These are phyloP conservation scores for Rhabditoides inermis DNA, from an alignment of 2,888 invertebrate species.

Conservation along the genomic window DNA sequence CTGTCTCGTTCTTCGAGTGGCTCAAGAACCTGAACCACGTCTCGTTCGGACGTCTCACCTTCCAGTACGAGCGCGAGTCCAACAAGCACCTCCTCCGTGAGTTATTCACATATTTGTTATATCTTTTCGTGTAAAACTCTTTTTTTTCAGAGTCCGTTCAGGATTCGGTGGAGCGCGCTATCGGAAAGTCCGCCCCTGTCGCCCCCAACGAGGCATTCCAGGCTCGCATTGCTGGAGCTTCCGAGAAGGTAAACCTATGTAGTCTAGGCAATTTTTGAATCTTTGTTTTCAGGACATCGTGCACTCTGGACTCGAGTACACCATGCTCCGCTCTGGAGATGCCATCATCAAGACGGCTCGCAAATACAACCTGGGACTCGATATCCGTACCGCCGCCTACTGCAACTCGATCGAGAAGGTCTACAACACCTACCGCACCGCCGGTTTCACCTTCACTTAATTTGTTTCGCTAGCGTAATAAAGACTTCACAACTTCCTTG, in stretches of 20 bases:
- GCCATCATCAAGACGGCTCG: conserved; percentile 55
- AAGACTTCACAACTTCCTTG: no score
- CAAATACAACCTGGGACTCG: conserved; percentile 83
- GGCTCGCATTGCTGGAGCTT: conserved; percentile 74
- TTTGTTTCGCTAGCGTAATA: conserved; percentile 4
- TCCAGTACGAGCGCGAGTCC: conserved; percentile 87
- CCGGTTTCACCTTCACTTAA: conserved; percentile 78
- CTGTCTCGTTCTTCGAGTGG: conserved; percentile 97
- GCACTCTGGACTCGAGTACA: conserved; percentile 91
- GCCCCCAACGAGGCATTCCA: conserved; percentile 39
- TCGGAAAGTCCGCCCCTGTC: conserved; percentile 60
- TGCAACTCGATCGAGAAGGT: conserved; percentile 91
- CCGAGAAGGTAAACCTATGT: conserved; percentile 66
- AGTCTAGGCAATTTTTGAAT: no score
- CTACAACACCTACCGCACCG: conserved; percentile 83
- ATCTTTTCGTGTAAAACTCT: no score
- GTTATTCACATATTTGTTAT: no score
- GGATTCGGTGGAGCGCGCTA: conserved; percentile 84
- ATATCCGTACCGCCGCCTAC: conserved; percentile 90
- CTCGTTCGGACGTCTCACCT: conserved; percentile 80
- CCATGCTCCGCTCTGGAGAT: conserved; percentile 82
- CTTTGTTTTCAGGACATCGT: conserved; percentile 84
- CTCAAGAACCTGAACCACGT: conserved; percentile 95
- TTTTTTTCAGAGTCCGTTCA: conserved; percentile 77
- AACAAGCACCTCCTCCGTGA: conserved; percentile 77